phyloP scores from a whole-genome alignment of 92 coral and sea anemone genomes.

The Blastomussa wellsi region DNA sequence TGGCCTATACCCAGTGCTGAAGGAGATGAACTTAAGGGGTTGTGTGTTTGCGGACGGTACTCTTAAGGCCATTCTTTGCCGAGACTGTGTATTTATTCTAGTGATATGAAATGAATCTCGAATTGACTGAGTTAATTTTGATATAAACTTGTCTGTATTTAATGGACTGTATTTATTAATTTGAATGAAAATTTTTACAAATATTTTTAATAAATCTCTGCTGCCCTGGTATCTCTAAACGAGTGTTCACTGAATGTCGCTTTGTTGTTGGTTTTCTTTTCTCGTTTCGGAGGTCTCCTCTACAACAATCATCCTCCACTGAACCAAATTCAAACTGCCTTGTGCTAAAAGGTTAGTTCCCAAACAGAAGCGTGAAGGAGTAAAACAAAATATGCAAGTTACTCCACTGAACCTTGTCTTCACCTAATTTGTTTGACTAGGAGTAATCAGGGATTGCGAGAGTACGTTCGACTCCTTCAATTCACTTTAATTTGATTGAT shows the following conservation, averaged over 20 bases:
- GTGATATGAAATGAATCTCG: conserved; percentile 31
- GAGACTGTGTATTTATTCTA: conserved; percentile 35
- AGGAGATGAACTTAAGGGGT: not conserved
- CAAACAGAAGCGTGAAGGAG: too few relatives aligned
- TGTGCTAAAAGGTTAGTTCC: too few relatives aligned
- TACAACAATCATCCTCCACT: not conserved
- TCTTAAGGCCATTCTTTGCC: not conserved
- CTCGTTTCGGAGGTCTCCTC: not conserved
- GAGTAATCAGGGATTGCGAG: too few relatives aligned
- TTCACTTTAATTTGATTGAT: too few relatives aligned
- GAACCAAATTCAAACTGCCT: too few relatives aligned
- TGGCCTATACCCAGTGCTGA: not conserved
- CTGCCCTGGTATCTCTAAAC: conserved; percentile 48
- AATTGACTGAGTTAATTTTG: conserved; percentile 57
- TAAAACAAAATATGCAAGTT: too few relatives aligned
- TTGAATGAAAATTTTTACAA: conserved; percentile 80
- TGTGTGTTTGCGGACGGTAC: not conserved
- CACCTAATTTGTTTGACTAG: too few relatives aligned
- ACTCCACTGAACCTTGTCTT: too few relatives aligned
- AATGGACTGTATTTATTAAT: conserved; percentile 87
- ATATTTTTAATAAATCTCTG: conserved; percentile 82
- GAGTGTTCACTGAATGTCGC: not conserved
- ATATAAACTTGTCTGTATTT: conserved; percentile 67
- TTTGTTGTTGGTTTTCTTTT: not conserved
- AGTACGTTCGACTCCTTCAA: too few relatives aligned